Percentiles rank a stretch among this genome's conserved stretches.
Conservation (phyloP, 53 echinoderm and acorn worm species). For the Astropecten irregularis region DNA sequence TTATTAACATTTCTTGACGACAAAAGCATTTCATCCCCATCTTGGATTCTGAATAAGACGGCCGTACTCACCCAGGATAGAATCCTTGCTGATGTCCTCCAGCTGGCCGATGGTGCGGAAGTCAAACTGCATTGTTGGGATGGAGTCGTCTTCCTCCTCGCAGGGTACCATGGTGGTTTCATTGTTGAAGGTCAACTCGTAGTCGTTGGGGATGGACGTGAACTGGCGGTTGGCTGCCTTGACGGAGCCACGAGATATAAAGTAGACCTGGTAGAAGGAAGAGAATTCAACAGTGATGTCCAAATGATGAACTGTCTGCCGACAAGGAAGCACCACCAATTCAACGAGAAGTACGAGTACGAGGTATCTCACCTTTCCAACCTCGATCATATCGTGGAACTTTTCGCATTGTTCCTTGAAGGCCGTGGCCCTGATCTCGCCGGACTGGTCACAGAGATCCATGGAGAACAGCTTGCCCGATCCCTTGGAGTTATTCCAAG, state of each 20-base stretch:
- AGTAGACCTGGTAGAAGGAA: constrained; percentile 78
- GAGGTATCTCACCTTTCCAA: constrained; percentile 87
- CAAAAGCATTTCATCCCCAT: constrained; percentile 45
- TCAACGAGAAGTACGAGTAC: too few relatives aligned
- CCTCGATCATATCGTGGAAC: constrained; percentile 80
- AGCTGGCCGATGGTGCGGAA: constrained; percentile 73
- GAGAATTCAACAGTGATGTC: background rate
- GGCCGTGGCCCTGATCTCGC: constrained; percentile 93
- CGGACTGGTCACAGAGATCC: constrained; percentile 86
- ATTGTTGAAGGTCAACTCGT: constrained; percentile 86
- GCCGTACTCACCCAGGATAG: constrained; percentile 77
- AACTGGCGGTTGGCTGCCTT: constrained; percentile 95
- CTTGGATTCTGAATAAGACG: background rate
- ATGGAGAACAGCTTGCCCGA: constrained; percentile 96
- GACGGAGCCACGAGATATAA: constrained; percentile 71
- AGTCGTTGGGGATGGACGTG: constrained; percentile 95
- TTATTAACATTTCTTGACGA: too few relatives aligned
- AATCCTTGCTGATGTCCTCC: constrained; percentile 77
- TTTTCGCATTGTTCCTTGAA: constrained; percentile 90
- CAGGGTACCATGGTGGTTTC: constrained; percentile 72
- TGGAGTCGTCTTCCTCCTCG: constrained; percentile 73
- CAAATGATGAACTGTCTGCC: background rate
- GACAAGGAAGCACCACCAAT: too few relatives aligned
- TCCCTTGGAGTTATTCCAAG: constrained; percentile 90
- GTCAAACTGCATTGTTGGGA: constrained; percentile 85